Percentiles rank a stretch among this genome's conserved stretches.
These are phyloP conservation scores for Apis cerana DNA, from an alignment of 1,140 invertebrate species.

Conservation along the genomic window DNA sequence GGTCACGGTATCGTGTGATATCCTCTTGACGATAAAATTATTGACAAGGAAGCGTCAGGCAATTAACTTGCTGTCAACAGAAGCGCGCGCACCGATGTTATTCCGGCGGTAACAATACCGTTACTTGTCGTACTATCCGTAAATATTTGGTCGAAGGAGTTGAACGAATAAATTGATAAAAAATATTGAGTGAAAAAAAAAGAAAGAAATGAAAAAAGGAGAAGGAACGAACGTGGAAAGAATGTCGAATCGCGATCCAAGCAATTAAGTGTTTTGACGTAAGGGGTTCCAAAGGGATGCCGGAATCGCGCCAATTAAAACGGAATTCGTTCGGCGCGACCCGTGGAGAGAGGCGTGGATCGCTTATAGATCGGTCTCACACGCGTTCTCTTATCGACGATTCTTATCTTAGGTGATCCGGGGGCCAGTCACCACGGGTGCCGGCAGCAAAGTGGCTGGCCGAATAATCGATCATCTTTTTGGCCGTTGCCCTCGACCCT, in stretches of 20 bases:
- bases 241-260: background rate
- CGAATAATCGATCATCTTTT: constrained; percentile 53
- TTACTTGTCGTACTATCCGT: too few relatives aligned
- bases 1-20: background rate
- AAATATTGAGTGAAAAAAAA: background rate
- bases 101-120: background rate
- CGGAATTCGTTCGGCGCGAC: constrained; percentile 41
- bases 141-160: background rate
- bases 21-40: background rate
- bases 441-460: constrained; percentile 35
- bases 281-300: constrained; percentile 48
- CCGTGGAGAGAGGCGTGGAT: constrained; percentile 10
- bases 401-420: constrained; percentile 42
- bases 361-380: constrained; percentile 35
- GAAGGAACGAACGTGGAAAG: background rate
- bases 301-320: constrained; percentile 61
- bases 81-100: background rate
- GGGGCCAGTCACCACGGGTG: constrained; percentile 11
- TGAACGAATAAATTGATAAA: background rate
- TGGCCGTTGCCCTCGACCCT: constrained; percentile 1
- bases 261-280: constrained; percentile 62
- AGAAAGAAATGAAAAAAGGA: background rate
- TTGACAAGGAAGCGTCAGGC: background rate
- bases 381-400: constrained; percentile 36
- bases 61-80: constrained; percentile 8